These are phyloP conservation scores for Boloria euphrosyne DNA, from an alignment of 2,888 invertebrate species.

Conservation along the genomic window DNA sequence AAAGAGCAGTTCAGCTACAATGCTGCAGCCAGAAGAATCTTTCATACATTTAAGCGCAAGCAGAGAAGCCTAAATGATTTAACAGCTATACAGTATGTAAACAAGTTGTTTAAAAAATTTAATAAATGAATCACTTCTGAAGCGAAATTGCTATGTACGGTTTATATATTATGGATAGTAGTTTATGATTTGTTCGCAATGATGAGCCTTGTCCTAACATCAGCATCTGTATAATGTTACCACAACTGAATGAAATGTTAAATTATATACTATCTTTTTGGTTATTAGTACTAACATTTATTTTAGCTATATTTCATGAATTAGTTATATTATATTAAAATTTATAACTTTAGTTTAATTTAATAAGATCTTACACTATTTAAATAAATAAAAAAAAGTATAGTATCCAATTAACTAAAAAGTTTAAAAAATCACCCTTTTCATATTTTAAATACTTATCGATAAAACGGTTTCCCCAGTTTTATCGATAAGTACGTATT, in stretches of 20 bases:
- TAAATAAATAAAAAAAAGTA: background rate
- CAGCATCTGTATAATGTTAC: slow-evolving; percentile 23
- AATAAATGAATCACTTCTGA: slow-evolving; percentile 13
- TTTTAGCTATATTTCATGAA: no score
- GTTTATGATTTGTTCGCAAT: slow-evolving; percentile 21
- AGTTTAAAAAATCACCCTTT: no score
- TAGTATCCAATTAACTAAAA: background rate
- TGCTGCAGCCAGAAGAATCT: slow-evolving; percentile 39
- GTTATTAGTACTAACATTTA: no score
- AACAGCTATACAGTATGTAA: slow-evolving; percentile 26
- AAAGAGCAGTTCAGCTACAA: slow-evolving; percentile 33
- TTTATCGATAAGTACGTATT: no score
- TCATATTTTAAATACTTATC: no score
- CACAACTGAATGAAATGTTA: slow-evolving; percentile 30
- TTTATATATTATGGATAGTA: slow-evolving; percentile 8
- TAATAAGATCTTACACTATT: background rate
- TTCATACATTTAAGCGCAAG: slow-evolving; percentile 37
- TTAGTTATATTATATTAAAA: no score
- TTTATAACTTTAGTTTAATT: no score
- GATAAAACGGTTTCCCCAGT: no score
- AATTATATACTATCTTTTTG: background rate
- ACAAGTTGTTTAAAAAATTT: slow-evolving; percentile 8
- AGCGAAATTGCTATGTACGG: slow-evolving; percentile 20
- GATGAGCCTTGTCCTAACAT: slow-evolving; percentile 23
- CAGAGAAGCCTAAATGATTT: slow-evolving; percentile 32